phyloP scores from a whole-genome alignment of 2,888 invertebrate genomes.

The Drosophila demipolita region DNA sequence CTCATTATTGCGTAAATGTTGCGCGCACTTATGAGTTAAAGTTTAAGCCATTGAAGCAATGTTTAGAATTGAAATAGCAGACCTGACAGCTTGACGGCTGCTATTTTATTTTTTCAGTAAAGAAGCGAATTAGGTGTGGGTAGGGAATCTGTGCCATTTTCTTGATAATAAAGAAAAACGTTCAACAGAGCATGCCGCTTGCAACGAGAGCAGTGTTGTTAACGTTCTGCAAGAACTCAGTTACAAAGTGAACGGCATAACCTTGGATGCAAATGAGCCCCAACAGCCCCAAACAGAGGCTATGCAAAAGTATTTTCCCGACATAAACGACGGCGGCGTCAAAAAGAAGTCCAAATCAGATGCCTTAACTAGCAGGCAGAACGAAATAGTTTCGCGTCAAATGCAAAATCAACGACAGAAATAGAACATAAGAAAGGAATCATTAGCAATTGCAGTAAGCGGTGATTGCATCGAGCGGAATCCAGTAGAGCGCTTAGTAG shows the following conservation, averaged over 20 bases:
- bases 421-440: conserved; percentile 44
- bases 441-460: conserved; percentile 21
- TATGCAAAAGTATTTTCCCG: neutral
- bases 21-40: neutral
- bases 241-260: conserved; percentile 18
- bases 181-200: neutral
- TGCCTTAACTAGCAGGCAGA: too few species aligned
- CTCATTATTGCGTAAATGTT: conserved; percentile 9
- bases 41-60: too few species aligned
- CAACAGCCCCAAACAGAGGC: neutral
- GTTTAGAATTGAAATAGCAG: neutral
- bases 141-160: conserved; percentile 39
- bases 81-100: conserved; percentile 35
- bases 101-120: neutral
- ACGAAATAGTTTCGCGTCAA: conserved; percentile 24
- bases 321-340: neutral
- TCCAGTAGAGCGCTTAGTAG: conserved; percentile 59
- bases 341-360: neutral
- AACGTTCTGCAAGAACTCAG: conserved; percentile 41
- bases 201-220: neutral
- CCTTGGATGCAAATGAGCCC: conserved; percentile 36
- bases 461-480: conserved; percentile 52
- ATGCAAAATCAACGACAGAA: conserved; percentile 37
- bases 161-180: conserved; percentile 42
- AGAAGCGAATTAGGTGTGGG: too few species aligned